Evolutionary conservation across 2,113 vertebrate species (phyloP), one percentile per base, ranked within the genome.

Genomic region (Circaetus gallicus): DNA sequence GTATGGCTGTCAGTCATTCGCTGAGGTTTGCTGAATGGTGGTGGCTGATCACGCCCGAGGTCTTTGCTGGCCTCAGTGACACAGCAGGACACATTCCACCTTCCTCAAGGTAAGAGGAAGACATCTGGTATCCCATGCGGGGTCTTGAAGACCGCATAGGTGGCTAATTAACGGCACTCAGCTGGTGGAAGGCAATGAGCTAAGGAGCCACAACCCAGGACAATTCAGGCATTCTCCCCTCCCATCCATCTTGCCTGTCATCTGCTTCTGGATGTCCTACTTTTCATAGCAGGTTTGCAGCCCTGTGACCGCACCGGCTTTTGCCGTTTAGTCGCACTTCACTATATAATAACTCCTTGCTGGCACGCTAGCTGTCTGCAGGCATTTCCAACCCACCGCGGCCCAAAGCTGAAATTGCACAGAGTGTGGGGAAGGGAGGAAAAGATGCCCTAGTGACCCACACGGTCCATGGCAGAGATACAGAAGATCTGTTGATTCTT

Each of bases 111-210:
- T 21, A 55, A 22, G 31, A 55, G 18, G 43, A 61, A 47, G 25
- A 15, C 40, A 14, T 53, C 11, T 67, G 34, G n/a, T 26, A n/a
- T 21, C 59, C 21, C 31, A 6, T 1, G 7, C 12, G 11, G 19
- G 32, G 8, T 29, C 26, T 4, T 10, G 21, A 47, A 55, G n/a
- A 42, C n/a, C 1, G 0, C 10, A 5, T 6, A 20, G 22, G 31
- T 36, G 15, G 34, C n/a, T 61, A 32, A 59, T 53, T 66, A n/a
- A 16, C 2, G 6, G 16, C 34, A 32, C 34, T 40, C n/a, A 56
- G 24, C 13, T 9, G 7, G 25, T 26, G 40, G 61, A 69, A 47
- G 21, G 10, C 31, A 45, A 20, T 7, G 26, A 45, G 16, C 32
- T 83, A 25, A 67, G 32, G 69, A 85, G 24, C 49, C 43, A 28